Evolutionary conservation across 2,888 invertebrate genomes (phyloP), one percentile per base, ranked within the genome.

Genomic region (Argyresthia goedartella): DNA sequence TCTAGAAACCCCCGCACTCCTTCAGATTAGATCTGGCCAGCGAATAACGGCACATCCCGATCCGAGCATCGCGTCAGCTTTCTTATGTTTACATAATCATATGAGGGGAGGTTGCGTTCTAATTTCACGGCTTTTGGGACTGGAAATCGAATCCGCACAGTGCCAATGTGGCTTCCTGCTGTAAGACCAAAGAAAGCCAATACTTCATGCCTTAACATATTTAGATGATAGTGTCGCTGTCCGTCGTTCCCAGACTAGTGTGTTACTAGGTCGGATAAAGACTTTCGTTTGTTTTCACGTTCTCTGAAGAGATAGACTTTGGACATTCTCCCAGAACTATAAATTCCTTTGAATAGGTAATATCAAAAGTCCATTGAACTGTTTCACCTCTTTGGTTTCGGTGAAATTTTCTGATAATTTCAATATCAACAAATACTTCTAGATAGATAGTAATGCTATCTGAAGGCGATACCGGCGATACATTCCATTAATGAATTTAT

Each of bases 21-120:
- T 25, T 6, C 25, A 25, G 25, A 25, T 25, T 25, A 25, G 25
- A 25, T 25, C 2, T 25, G 25, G 25, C 25, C 25, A 25, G 25
- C 25, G 25, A 25, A 25, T 25, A 25, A 25, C 25, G 25, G 25
- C 25, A 25, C 25, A 25, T 25, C 25, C 25, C 25, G 25, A 25
- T 25, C 25, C 25, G 25, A 25, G 25, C 49, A 25, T 8, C 41
- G 41, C 49, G 42, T 42, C 16, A 25, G 49, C n/a, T 16, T 41
- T 35, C 33, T 35, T 41, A 41, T 42, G 42, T 49, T 49, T 49
- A 49, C 49, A 42, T 49, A 49, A 49, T 33, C 49, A 9, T 8
- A 16, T 35, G 14, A 1, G 33, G 8, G 8, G 7, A 16, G 39
- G 25, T 11, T 36, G 14, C 36, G 36, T 39, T 49, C 15, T 10